Evolutionary conservation across 2,797 vertebrate species (phyloP), one percentile per base, ranked within the genome.

Genomic region (Heterohyrax brucei): DNA sequence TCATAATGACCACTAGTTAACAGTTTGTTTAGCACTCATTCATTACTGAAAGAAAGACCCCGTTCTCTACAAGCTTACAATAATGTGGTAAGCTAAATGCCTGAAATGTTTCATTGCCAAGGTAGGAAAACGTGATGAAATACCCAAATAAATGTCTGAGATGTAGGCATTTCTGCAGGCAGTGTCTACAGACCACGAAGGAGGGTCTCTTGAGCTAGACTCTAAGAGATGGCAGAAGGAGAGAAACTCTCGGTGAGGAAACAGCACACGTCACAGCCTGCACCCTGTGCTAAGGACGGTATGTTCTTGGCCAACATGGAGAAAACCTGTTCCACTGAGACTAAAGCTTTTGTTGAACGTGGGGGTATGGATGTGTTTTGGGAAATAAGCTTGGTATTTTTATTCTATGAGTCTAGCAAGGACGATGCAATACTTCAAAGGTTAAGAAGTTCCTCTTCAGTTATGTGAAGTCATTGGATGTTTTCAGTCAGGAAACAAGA

Each of bases 401-500:
- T 94, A 75, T 22, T 39, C 33, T 61, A 22, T n/a, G 64, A 79
- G 30, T 59, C 39, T 59, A 73, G 61, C 48, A 79, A 5, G 22
- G 80, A 50, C 53, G 7, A 28, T 46, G 62, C 50, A 82, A 83
- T 39, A 79, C 16, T n/a, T 79, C 33, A 78, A 92, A 89, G 76
- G 84, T 68, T 80, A 56, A 39, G 73, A 86, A 77, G 48, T 87
- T 87, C 24, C 24, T 56, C 86, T 48, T 93, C 24, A 64, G 24
- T 62, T 87, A 91, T 46, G 5, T 79, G 92, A 46, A 77, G 14
- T 66, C 79, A 79, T 2, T n/a, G 8, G 39, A 83, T 39, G 48
- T 90, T 94, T 96, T 81, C 30, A 77, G 62, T 76, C 61, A 77
- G 87, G 39, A 93, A 80, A 91, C 21, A 86, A 5, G 48, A 62